Percentiles rank a stretch among this genome's conserved stretches.
These are phyloP conservation scores for Megaceryle torquata DNA, from an alignment of 2,113 vertebrate species.

Conservation along the genomic window DNA sequence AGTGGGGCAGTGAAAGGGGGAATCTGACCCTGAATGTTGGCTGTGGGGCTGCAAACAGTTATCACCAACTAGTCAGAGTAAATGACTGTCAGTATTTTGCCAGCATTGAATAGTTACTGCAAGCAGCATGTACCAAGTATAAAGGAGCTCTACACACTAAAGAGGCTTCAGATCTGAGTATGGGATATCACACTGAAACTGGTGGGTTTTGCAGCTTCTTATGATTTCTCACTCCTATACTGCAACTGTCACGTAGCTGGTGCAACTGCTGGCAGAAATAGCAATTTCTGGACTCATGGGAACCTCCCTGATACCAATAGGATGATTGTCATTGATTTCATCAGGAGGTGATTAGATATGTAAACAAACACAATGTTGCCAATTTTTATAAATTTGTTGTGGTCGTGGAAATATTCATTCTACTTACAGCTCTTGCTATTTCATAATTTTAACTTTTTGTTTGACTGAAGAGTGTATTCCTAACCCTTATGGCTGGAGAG, in stretches of 20 bases:
- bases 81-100: background rate
- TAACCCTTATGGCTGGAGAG: background rate
- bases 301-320: background rate
- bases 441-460: background rate
- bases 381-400: background rate
- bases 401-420: background rate
- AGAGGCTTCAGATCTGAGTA: background rate
- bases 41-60: background rate
- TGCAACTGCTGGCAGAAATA: background rate
- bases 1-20: background rate
- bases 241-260: background rate
- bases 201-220: background rate
- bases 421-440: background rate
- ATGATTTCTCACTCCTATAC: background rate
- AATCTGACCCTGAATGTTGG: background rate
- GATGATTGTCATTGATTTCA: background rate
- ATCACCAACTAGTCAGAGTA: background rate
- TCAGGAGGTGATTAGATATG: background rate
- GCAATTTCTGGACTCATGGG: background rate
- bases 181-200: background rate
- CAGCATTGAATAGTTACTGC: background rate
- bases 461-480: background rate
- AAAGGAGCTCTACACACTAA: background rate
- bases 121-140: background rate
- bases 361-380: background rate